Base-by-base conservation (phyloP, 2,797 vertebrate genomes). In the Chelon labrosus region DNA sequence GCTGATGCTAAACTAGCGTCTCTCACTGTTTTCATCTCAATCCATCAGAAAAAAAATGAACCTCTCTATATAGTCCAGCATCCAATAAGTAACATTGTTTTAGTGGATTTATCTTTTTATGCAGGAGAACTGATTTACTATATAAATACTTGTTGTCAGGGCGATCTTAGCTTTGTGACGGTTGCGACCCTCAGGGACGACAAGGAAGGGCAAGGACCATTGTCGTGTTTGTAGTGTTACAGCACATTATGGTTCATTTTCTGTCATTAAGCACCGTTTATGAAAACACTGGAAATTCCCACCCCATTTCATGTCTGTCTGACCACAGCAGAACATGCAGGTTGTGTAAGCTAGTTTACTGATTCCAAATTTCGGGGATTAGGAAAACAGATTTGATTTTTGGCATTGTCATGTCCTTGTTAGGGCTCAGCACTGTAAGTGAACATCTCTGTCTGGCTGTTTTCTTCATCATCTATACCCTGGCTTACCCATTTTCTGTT, bases 181-280 rank as follows among this genome's bases (percentile, higher is more conserved):
- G 73, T 27, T 31, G 22, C 16, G 31, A 67, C 27, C 20, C 44
- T 76, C 54, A 19, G 44, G 74, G 60, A 50, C 47, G 59, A 61
- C 4, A 14, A 79, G 70, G 39, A 85, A 83, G 85, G 82, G 75
- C 77, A 65, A 76, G 73, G 75, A 42, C 75, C 37, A 41, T 65
- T 78, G 81, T 77, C 35, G 19, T 90, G 88, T 92, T 89, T 86
- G 84, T 77, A 70, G 85, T 83, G 79, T 81, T 6, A 42, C 73
- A 68, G 82, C 70, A 92, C 89, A 91, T 94, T 91, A 81, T 71
- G 71, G 66, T 75, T 82, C n/a, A 90, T 89, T 89, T 85, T 88
- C 72, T 84, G 61, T 89, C 81, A 90, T 89, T 90, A 91, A 25
- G 56, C 22, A 2, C 59, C 65, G 68, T 85, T 91, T 87, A 73